Percentiles rank a stretch among this genome's conserved stretches.
Conservation (phyloP, 2,888 invertebrate species). For the Operophtera brumata region DNA sequence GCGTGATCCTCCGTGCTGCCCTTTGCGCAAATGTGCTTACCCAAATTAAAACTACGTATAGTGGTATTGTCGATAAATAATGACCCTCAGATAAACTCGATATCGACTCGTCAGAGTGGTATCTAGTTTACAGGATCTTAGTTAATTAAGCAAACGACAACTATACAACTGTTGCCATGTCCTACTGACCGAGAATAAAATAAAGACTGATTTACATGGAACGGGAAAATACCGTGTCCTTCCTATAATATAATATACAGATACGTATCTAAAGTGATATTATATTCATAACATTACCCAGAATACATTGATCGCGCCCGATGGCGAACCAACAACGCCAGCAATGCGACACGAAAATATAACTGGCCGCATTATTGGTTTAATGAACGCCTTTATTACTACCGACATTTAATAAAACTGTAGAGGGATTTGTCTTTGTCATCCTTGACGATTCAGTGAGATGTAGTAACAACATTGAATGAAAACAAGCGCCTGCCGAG, state of each 20-base stretch:
- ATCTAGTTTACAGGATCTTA: neutral
- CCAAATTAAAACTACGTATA: neutral
- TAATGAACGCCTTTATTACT: slow-evolving; percentile 14
- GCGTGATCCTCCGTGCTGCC: slow-evolving; percentile 34
- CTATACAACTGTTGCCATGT: slow-evolving; percentile 19
- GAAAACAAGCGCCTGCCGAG: slow-evolving; percentile 45
- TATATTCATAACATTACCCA: slow-evolving; percentile 39
- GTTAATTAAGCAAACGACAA: slow-evolving; percentile 4
- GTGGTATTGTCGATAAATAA: neutral
- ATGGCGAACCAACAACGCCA: slow-evolving; percentile 18
- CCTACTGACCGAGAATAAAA: slow-evolving; percentile 26
- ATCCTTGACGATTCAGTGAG: slow-evolving; percentile 42
- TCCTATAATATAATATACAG: slow-evolving; percentile 2
- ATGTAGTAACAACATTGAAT: slow-evolving; percentile 46
- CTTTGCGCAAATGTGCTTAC: slow-evolving; percentile 27
- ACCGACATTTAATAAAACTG: slow-evolving; percentile 29
- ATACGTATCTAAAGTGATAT: slow-evolving; percentile 22
- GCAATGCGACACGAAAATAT: slow-evolving; percentile 22
- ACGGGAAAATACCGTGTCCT: slow-evolving; percentile 31
- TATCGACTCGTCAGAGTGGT: neutral
- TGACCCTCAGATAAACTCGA: neutral
- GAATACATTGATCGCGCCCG: slow-evolving; percentile 38
- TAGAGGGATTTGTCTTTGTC: slow-evolving; percentile 41
- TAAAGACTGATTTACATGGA: slow-evolving; percentile 32
- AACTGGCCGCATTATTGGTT: slow-evolving; percentile 25